Conservation (phyloP, 2,113 vertebrate species). For the Odocoileus virginianus region DNA sequence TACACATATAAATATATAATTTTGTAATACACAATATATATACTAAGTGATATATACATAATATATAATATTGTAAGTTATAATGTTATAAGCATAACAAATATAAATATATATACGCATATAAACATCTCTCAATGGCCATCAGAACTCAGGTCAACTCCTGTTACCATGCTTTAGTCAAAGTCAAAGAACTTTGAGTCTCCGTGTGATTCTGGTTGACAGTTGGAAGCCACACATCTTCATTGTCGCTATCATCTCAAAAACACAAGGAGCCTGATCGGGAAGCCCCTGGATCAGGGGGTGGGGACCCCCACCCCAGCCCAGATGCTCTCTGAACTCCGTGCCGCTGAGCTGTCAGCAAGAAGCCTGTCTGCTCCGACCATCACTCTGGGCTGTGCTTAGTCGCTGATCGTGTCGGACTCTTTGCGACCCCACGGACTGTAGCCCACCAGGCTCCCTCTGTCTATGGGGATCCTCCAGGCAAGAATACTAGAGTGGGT, state of each 20-base stretch:
- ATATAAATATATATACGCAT: background rate
- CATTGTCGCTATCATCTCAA: background rate
- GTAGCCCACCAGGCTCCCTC: background rate
- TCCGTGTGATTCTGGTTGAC: background rate
- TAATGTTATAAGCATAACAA: background rate
- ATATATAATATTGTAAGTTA: background rate
- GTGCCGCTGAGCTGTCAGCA: background rate
- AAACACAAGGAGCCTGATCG: background rate
- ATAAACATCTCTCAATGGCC: background rate
- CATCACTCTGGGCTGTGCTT: background rate
- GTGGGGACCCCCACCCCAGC: background rate
- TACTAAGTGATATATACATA: background rate
- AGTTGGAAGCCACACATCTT: background rate
- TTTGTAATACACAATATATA: too few species aligned
- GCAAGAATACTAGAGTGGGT: background rate
- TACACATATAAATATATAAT: too few species aligned
- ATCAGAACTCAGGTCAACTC: background rate
- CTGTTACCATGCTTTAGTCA: background rate
- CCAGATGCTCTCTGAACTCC: background rate
- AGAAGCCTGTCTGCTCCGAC: background rate
- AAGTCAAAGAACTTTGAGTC: background rate
- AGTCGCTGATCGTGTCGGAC: background rate
- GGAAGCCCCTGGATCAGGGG: background rate
- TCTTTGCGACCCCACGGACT: background rate
- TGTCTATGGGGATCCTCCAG: background rate